These are phyloP conservation scores for Spialia ferax DNA, from an alignment of 2,888 invertebrate genomes.

Conservation along the genomic window DNA sequence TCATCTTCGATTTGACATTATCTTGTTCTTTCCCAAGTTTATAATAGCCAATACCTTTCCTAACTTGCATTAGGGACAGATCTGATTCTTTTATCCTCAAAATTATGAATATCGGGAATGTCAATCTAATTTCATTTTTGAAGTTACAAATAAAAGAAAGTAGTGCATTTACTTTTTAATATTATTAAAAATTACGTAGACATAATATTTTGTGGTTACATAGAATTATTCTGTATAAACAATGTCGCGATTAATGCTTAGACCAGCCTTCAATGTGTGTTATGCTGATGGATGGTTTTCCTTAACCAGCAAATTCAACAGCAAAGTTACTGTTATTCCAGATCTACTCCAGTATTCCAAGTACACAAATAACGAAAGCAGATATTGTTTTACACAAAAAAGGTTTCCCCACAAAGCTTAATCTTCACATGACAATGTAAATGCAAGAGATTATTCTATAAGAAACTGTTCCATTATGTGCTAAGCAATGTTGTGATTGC, in stretches of 20 bases:
- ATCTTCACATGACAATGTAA: slow-evolving; percentile 72
- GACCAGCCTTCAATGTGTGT: slow-evolving; percentile 69
- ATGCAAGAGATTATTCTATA: slow-evolving; percentile 48
- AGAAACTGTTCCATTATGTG: slow-evolving; percentile 42
- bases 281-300: slow-evolving; percentile 70
- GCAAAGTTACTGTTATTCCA: slow-evolving; percentile 55
- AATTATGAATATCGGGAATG: no score
- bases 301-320: slow-evolving; percentile 64
- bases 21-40: no score
- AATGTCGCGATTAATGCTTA: slow-evolving; percentile 76
- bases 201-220: slow-evolving; percentile 85
- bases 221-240: slow-evolving; percentile 83
- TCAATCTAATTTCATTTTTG: not conserved
- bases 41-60: no score
- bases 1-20: no score
- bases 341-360: slow-evolving; percentile 63
- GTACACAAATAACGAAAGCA: slow-evolving; percentile 70
- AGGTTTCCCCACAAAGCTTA: slow-evolving; percentile 60
- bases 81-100: no score
- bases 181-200: slow-evolving; percentile 84
- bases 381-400: slow-evolving; percentile 68
- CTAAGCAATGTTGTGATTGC: slow-evolving; percentile 36
- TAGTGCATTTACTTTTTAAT: slow-evolving; percentile 72
- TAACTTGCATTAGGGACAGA: no score
- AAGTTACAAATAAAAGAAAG: slow-evolving; percentile 44